These are phyloP conservation scores for Panurus biarmicus DNA, from an alignment of 2,113 vertebrate species.

Conservation along the genomic window DNA sequence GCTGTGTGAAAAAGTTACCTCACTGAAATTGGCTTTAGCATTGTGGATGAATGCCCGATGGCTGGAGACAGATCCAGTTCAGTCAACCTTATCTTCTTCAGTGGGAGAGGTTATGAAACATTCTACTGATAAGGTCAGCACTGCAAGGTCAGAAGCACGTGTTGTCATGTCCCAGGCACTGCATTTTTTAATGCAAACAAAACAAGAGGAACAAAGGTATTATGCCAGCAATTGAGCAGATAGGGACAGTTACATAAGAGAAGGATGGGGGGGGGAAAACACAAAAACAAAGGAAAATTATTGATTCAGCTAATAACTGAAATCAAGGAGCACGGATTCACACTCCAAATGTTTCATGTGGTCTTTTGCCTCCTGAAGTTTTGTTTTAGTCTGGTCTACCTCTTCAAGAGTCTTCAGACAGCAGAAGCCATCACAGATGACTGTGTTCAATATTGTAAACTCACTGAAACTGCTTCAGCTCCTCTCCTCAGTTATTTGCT, in stretches of 20 bases:
- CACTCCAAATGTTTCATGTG: neutral
- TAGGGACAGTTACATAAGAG: neutral
- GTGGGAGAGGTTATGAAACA: slow-evolving; percentile 34
- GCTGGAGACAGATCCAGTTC: slow-evolving; percentile 51
- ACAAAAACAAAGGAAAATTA: neutral
- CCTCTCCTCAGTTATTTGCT: neutral
- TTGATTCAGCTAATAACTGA: neutral
- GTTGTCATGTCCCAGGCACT: neutral
- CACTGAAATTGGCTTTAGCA: slow-evolving; percentile 44
- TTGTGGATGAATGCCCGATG: slow-evolving; percentile 39
- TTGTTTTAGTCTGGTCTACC: neutral
- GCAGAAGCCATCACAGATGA: neutral
- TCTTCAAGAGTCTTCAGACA: neutral
- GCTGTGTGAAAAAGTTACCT: slow-evolving; percentile 46
- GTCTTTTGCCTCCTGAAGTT: neutral
- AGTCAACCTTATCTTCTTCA: slow-evolving; percentile 46
- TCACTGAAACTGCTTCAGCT: neutral
- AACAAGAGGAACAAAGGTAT: neutral
- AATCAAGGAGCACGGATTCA: neutral
- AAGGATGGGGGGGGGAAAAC: neutral
- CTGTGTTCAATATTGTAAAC: neutral
- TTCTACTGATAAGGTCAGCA: slow-evolving; percentile 3
- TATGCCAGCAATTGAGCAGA: neutral
- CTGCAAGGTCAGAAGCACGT: slow-evolving; percentile 18
- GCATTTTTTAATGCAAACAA: neutral